Evolutionary conservation across 2,113 vertebrate genomes (phyloP).

Genomic region (Ammodytes marinus): DNA sequence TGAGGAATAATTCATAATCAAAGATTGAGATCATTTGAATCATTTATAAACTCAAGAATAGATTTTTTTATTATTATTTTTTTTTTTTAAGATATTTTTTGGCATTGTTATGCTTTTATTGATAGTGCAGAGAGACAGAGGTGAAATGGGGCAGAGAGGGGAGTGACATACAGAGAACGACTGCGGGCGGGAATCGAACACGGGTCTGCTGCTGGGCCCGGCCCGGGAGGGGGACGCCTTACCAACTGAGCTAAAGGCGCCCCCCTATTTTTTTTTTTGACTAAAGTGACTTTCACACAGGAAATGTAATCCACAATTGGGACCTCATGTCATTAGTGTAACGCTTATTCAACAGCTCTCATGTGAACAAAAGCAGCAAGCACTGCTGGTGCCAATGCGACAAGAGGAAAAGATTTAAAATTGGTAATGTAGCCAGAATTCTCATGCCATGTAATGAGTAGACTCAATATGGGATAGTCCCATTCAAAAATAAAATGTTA

Average conservation of each 20-base stretch:
- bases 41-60: background rate
- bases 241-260: too few species aligned
- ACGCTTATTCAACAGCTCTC: background rate
- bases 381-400: background rate
- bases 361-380: background rate
- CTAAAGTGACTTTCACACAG: background rate
- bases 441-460: background rate
- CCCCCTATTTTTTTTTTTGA: too few species aligned
- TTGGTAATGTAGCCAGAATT: background rate
- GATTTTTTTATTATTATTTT: too few species aligned
- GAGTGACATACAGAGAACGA: too few species aligned
- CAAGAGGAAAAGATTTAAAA: background rate
- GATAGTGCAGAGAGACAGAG: too few species aligned
- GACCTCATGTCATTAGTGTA: background rate
- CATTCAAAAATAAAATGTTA: background rate
- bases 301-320: background rate
- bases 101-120: too few species aligned
- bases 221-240: too few species aligned
- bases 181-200: too few species aligned
- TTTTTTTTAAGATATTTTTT: too few species aligned
- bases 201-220: too few species aligned
- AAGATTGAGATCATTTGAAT: slow-evolving; percentile 12
- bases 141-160: too few species aligned
- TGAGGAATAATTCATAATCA: background rate
- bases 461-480: background rate